Conservation (phyloP, 1,140 invertebrate species). For the Ladona fulva region DNA sequence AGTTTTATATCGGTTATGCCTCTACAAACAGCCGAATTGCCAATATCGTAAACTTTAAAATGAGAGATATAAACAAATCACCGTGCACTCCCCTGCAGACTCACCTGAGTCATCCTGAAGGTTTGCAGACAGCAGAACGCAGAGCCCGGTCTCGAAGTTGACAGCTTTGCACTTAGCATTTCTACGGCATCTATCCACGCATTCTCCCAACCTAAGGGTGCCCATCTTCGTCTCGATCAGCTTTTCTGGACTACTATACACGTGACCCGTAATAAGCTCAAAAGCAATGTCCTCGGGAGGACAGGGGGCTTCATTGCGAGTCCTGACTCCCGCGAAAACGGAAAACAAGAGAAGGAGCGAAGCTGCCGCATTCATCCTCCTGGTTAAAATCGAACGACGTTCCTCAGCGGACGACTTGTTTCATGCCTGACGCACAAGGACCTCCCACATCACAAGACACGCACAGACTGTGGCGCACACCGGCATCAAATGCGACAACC, state of each 20-base stretch:
- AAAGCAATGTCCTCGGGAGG: slow-evolving; percentile 32
- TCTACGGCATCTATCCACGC: slow-evolving; percentile 36
- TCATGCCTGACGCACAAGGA: neutral
- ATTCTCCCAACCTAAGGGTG: slow-evolving; percentile 40
- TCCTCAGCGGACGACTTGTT: neutral
- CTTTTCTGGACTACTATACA: slow-evolving; percentile 38
- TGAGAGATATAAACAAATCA: too few relatives aligned
- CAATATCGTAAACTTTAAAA: too few relatives aligned
- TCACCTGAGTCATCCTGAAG: slow-evolving; percentile 35
- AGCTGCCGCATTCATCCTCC: neutral
- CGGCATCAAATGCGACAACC: neutral
- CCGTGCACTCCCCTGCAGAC: too few relatives aligned
- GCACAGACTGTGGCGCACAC: neutral
- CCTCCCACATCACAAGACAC: neutral
- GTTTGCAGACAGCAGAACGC: slow-evolving; percentile 39
- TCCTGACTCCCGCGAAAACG: too few relatives aligned
- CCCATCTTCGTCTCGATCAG: slow-evolving; percentile 39
- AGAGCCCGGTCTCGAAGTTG: slow-evolving; percentile 46
- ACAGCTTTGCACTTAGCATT: slow-evolving; percentile 38
- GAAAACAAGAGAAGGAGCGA: neutral
- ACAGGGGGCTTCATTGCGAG: slow-evolving; percentile 38
- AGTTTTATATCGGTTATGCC: too few relatives aligned
- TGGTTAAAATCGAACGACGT: neutral
- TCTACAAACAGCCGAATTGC: too few relatives aligned
- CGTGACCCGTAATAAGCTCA: slow-evolving; percentile 43